Base-by-base conservation (phyloP, 2,888 invertebrate genomes). In the Drosophila pseudotalamancana region DNA sequence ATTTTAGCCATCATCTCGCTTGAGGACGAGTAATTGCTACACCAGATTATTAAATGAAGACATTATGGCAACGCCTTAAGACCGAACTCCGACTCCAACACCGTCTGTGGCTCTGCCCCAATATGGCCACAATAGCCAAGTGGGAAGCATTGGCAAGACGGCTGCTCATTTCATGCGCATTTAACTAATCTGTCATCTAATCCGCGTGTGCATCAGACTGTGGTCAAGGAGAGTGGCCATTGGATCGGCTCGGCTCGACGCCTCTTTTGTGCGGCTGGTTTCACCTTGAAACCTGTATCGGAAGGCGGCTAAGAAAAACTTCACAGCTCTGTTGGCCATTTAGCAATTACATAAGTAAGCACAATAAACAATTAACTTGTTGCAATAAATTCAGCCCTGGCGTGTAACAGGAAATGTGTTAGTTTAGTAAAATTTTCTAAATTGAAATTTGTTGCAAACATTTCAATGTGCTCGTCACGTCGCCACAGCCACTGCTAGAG, bases 181-280 rank as follows among this genome's bases (percentile, higher is more conserved):
- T 87, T 83, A 81, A 81, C 86, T 83, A 87, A 83, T 83, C 83
- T 83, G 85, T 87, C 83, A 83, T 83, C 83, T 87, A 85, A 84
- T 84, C 82, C 76, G 60, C 49, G 48, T 67, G 78, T 69, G 72
- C 87, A 81, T 83, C 80, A 64, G 69, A 67, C 61, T 68, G 62
- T 68, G 48, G 62, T 56, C 63, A 64, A 74, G 67, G 77, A 63
- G 77, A 67, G 27, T 42, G 56, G 29, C 34, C n/a, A 29, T 19
- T 6, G 53, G 54, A 35, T 18, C 34, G 32, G 21, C 23, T 64
- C 27, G 43, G 29, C 18, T 34, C 23, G 51, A 48, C 25, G 48
- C 35, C 18, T 59, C 59, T 67, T 72, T 53, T 54, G 49, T 67
- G 16, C 29, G 29, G 51, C 11, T 21, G 25, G 23, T 46, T 45